Conservation (phyloP, 1,140 invertebrate species). For the Hesperophylax magnus region DNA sequence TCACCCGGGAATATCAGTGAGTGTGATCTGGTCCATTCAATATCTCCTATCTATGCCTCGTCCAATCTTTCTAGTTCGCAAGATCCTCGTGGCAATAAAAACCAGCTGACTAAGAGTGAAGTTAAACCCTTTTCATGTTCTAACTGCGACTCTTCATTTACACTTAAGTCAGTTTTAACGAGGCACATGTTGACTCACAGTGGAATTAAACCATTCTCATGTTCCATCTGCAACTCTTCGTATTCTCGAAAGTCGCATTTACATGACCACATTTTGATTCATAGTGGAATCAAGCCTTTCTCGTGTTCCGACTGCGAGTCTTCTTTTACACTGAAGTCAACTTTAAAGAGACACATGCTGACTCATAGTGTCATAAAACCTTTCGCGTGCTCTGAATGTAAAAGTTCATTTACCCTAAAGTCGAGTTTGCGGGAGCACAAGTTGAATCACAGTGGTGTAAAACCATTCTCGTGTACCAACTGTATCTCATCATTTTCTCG, state of each 20-base stretch:
- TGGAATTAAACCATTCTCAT: not conserved
- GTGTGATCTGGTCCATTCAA: not conserved
- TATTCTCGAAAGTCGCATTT: not conserved
- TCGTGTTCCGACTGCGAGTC: not conserved
- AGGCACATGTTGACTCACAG: not conserved
- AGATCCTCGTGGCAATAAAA: too few species aligned
- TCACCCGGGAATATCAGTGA: not conserved
- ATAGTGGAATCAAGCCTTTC: not conserved
- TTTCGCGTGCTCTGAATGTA: not conserved
- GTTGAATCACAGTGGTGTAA: not conserved
- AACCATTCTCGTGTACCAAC: too few species aligned
- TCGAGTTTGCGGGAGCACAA: not conserved
- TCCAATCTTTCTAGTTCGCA: too few species aligned
- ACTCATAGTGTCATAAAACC: not conserved
- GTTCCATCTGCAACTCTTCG: not conserved
- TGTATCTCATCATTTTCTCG: not conserved
- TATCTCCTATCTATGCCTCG: slow-evolving; percentile 40
- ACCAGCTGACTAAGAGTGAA: not conserved
- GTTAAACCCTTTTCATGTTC: not conserved
- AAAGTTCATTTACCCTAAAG: not conserved
- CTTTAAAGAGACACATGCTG: not conserved
- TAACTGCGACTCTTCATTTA: not conserved
- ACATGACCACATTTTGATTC: not conserved
- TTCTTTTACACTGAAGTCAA: not conserved
- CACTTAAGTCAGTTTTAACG: not conserved